phyloP scores from a whole-genome alignment of 2,797 vertebrate species.

The Alca torda region DNA sequence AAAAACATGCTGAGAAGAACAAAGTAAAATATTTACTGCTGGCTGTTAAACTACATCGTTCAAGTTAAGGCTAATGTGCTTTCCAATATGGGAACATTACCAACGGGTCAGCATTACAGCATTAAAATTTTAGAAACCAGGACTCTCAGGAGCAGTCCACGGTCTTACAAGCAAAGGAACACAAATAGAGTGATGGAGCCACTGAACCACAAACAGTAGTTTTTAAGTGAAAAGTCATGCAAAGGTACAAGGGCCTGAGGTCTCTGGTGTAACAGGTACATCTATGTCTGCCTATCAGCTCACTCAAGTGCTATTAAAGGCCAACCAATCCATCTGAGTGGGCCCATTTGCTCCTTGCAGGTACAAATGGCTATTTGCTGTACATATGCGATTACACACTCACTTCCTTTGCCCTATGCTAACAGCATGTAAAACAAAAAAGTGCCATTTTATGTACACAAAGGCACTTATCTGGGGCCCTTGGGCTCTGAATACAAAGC shows the following conservation, averaged over 20 bases:
- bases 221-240: slow-evolving; percentile 91
- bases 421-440: slow-evolving; percentile 90
- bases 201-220: slow-evolving; percentile 79
- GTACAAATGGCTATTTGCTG: slow-evolving; percentile 95
- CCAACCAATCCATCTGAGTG: slow-evolving; percentile 69
- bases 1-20: slow-evolving; percentile 46
- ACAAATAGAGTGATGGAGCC: slow-evolving; percentile 79
- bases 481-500: slow-evolving; percentile 76
- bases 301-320: slow-evolving; percentile 91
- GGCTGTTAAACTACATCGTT: slow-evolving; percentile 66
- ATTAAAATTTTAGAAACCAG: slow-evolving; percentile 73
- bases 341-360: slow-evolving; percentile 79
- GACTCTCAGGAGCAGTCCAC: slow-evolving; percentile 54
- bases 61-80: slow-evolving; percentile 65
- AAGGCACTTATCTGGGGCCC: slow-evolving; percentile 80
- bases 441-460: slow-evolving; percentile 81
- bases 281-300: slow-evolving; percentile 76
- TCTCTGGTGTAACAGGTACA: slow-evolving; percentile 88
- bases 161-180: slow-evolving; percentile 69
- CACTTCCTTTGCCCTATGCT: slow-evolving; percentile 79
- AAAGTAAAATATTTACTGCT: slow-evolving; percentile 70
- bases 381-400: slow-evolving; percentile 85
- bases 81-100: slow-evolving; percentile 68
- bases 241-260: slow-evolving; percentile 81
- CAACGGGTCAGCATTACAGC: slow-evolving; percentile 56